A percentile compares a stretch with the other conserved stretches of the same genome.
Evolutionary conservation across 2,888 invertebrate genomes (phyloP).

Genomic region (Leptopilina myrica): DNA sequence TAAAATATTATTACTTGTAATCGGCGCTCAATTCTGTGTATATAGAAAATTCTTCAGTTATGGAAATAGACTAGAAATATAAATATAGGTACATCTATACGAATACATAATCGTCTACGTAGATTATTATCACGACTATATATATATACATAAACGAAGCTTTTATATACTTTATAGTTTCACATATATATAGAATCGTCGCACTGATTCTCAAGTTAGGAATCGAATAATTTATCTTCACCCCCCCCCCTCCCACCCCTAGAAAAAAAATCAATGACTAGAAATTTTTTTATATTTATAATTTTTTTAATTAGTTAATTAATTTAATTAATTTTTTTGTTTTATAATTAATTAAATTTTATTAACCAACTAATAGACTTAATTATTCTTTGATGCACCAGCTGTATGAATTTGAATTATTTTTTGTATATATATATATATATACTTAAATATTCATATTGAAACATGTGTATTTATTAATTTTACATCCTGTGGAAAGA

Average conservation of each 20-base stretch:
- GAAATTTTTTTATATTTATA: background rate
- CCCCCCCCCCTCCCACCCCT: too few relatives aligned
- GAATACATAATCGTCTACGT: slow-evolving; percentile 5
- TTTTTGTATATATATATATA: too few relatives aligned
- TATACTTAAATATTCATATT: too few relatives aligned
- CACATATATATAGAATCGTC: background rate
- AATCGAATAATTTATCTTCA: background rate
- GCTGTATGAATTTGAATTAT: slow-evolving; percentile 27
- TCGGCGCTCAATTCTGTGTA: slow-evolving; percentile 1
- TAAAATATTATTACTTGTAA: slow-evolving; percentile 1
- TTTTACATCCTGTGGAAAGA: too few relatives aligned
- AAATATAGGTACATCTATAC: slow-evolving; percentile 9
- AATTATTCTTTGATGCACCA: slow-evolving; percentile 35
- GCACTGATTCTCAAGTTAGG: background rate
- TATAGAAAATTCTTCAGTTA: slow-evolving; percentile 13
- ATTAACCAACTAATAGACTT: background rate
- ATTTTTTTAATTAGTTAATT: too few relatives aligned
- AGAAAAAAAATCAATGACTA: background rate
- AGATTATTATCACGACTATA: background rate
- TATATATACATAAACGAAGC: background rate
- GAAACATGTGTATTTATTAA: too few relatives aligned
- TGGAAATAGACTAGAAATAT: slow-evolving; percentile 26
- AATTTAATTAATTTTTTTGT: too few relatives aligned
- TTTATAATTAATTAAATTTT: too few relatives aligned
- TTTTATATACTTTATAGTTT: background rate